Percentiles rank a stretch among this genome's conserved stretches.
These are phyloP conservation scores for Aricia artaxerxes DNA, from an alignment of 2,888 invertebrate species.

Conservation along the genomic window DNA sequence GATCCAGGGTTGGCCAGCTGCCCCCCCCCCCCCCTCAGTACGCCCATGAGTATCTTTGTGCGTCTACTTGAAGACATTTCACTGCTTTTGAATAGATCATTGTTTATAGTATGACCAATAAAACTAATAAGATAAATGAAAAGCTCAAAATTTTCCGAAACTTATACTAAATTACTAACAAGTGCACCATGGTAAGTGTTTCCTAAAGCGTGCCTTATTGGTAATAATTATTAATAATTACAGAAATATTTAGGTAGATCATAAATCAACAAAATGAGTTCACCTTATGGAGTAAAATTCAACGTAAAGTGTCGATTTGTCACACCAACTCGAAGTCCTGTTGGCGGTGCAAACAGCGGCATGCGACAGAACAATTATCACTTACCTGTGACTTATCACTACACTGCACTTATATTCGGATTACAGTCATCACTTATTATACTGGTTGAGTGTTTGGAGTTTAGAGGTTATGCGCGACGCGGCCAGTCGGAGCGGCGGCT, in stretches of 20 bases:
- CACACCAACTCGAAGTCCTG: conserved; percentile 59
- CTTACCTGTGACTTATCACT: conserved; percentile 78
- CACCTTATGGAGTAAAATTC: conserved; percentile 38
- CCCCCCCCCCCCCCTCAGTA: no score
- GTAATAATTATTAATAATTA: neutral
- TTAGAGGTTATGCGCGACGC: conserved; percentile 56
- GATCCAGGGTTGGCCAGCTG: no score
- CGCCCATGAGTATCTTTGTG: no score
- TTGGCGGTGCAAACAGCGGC: conserved; percentile 69
- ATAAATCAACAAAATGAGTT: conserved; percentile 5
- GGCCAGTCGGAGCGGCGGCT: conserved; percentile 67
- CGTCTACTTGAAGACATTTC: neutral
- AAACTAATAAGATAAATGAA: neutral
- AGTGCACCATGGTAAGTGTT: neutral
- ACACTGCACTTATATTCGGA: conserved; percentile 66
- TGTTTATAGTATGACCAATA: neutral
- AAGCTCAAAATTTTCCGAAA: no score
- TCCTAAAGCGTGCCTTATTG: neutral
- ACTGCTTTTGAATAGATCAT: neutral
- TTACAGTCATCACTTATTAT: conserved; percentile 79
- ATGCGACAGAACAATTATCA: conserved; percentile 74
- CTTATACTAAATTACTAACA: neutral
- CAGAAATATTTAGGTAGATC: neutral
- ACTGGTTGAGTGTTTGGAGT: conserved; percentile 71
- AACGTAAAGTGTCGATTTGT: conserved; percentile 56